These are phyloP conservation scores for Cenopis cana DNA, from an alignment of 2,888 invertebrate species.

Conservation along the genomic window DNA sequence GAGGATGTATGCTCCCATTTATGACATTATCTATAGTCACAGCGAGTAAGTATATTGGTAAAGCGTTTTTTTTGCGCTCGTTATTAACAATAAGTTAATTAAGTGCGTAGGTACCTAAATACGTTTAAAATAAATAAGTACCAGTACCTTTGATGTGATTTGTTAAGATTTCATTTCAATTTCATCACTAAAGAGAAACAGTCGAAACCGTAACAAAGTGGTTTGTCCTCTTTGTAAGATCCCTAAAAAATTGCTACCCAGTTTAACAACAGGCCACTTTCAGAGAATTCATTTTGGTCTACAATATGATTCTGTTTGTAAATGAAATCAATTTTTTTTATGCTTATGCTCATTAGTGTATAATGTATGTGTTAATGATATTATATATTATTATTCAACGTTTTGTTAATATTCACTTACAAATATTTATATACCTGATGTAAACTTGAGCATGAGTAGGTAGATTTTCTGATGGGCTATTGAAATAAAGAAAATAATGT, in stretches of 20 bases:
- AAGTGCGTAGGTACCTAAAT: background rate
- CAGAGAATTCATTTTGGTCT: background rate
- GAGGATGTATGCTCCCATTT: constrained; percentile 65
- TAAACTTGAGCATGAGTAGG: too few relatives aligned
- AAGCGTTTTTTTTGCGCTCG: background rate
- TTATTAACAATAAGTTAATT: background rate
- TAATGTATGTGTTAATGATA: too few relatives aligned
- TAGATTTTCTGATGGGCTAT: too few relatives aligned
- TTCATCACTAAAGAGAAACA: constrained; percentile 15
- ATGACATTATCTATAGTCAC: constrained; percentile 55
- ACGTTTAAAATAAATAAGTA: too few relatives aligned
- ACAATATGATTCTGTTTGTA: background rate
- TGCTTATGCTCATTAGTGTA: too few relatives aligned
- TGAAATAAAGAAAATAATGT: too few relatives aligned
- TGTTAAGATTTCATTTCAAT: background rate
- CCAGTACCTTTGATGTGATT: background rate
- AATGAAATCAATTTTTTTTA: too few relatives aligned
- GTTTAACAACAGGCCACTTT: background rate
- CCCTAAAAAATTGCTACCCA: background rate
- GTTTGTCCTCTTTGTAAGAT: constrained; percentile 23
- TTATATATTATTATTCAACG: too few relatives aligned
- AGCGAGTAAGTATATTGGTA: constrained; percentile 54
- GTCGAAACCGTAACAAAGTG: constrained; percentile 14
- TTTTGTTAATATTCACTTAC: too few relatives aligned
- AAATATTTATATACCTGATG: too few relatives aligned